Conservation (phyloP, 1,140 invertebrate species). For the Leptoteleia sp. region DNA sequence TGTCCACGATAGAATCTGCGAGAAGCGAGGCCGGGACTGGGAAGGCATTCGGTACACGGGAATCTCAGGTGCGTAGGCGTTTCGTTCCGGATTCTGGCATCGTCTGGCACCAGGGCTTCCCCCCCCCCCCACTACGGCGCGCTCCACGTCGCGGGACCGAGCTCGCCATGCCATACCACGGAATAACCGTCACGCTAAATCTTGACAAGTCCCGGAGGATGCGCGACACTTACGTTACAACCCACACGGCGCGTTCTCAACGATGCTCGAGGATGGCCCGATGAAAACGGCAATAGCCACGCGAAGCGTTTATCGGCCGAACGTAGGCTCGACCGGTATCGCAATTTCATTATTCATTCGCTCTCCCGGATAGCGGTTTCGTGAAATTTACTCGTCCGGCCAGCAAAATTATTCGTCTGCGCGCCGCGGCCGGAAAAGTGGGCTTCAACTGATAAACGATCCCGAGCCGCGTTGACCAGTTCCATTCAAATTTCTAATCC, state of each 20-base stretch:
- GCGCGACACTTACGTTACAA: conserved; percentile 50
- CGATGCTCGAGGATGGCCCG: conserved; percentile 35
- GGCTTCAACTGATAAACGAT: neutral
- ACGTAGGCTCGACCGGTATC: conserved; percentile 35
- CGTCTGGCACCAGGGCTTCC: conserved; percentile 31
- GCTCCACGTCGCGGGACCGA: conserved; percentile 9
- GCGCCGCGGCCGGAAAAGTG: neutral
- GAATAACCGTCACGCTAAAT: conserved; percentile 45
- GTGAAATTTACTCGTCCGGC: conserved; percentile 16
- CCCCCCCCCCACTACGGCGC: conserved; percentile 9
- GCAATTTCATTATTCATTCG: conserved; percentile 38
- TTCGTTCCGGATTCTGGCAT: conserved; percentile 48
- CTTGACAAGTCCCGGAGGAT: conserved; percentile 41
- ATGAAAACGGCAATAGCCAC: conserved; percentile 47
- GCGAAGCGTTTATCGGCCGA: too few species aligned
- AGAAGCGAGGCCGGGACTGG: conserved; percentile 14
- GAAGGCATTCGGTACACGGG: conserved; percentile 27
- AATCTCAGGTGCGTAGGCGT: conserved; percentile 45
- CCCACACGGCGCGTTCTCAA: conserved; percentile 20
- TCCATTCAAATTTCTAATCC: too few species aligned
- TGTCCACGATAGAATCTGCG: conserved; percentile 16
- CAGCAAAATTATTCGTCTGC: conserved; percentile 34
- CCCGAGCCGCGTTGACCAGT: too few species aligned
- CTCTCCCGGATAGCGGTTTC: conserved; percentile 10
- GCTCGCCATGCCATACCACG: conserved; percentile 42